Percentiles rank a stretch among this genome's conserved stretches.
These are phyloP conservation scores for Silvanus unidentatus DNA, from an alignment of 2,888 invertebrate genomes.

Conservation along the genomic window DNA sequence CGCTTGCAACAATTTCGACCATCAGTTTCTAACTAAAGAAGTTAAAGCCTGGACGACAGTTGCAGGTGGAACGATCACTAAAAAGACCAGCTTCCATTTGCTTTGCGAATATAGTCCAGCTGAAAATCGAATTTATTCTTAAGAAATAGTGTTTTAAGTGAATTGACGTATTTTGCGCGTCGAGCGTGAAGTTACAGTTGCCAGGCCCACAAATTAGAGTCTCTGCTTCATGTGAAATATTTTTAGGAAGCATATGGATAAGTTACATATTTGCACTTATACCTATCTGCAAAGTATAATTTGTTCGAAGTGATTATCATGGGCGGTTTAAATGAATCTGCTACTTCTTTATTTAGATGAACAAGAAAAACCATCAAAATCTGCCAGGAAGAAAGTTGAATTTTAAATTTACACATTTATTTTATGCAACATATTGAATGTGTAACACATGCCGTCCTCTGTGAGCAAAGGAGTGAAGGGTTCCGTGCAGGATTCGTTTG, in stretches of 20 bases:
- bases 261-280: slow-evolving; percentile 65
- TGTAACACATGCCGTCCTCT: slow-evolving; percentile 68
- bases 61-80: slow-evolving; percentile 40
- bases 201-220: slow-evolving; percentile 56
- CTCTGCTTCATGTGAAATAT: slow-evolving; percentile 49
- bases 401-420: slow-evolving; percentile 54
- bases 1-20: slow-evolving; percentile 54
- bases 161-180: slow-evolving; percentile 49
- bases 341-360: slow-evolving; percentile 64
- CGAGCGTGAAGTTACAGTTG: slow-evolving; percentile 50
- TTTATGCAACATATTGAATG: slow-evolving; percentile 63
- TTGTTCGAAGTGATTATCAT: slow-evolving; percentile 71
- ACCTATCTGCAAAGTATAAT: slow-evolving; percentile 56
- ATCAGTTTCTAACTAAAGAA: slow-evolving; percentile 65
- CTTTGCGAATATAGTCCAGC: slow-evolving; percentile 51
- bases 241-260: slow-evolving; percentile 63
- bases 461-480: slow-evolving; percentile 62
- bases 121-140: slow-evolving; percentile 27
- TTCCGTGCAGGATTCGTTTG: slow-evolving; percentile 49
- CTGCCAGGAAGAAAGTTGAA: slow-evolving; percentile 49
- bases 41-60: slow-evolving; percentile 62
- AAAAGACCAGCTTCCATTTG: slow-evolving; percentile 45
- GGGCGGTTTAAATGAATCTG: slow-evolving; percentile 66
- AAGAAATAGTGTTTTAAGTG: slow-evolving; percentile 2
- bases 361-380: slow-evolving; percentile 64